phyloP scores from a whole-genome alignment of 1,140 invertebrate species.

The Drosophila melanica region DNA sequence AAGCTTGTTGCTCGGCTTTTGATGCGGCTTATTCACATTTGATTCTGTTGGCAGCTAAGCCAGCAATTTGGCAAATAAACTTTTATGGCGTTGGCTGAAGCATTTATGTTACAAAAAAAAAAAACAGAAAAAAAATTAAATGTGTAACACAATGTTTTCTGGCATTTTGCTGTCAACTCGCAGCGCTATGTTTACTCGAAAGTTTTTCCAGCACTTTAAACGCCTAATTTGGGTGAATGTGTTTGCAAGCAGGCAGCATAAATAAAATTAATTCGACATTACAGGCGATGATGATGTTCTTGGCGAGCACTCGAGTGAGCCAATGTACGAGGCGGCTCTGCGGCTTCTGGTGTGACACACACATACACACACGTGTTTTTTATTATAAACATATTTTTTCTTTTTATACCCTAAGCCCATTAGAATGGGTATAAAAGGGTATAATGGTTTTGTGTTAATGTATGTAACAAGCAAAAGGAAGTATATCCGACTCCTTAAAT shows the following conservation, averaged over 20 bases:
- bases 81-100: slow-evolving; percentile 52
- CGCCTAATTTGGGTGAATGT: slow-evolving; percentile 33
- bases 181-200: background rate
- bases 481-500: too few species aligned
- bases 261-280: slow-evolving; percentile 50
- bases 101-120: slow-evolving; percentile 59
- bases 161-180: slow-evolving; percentile 17
- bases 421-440: too few species aligned
- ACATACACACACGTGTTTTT: background rate
- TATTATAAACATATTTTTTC: background rate
- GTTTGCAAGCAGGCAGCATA: slow-evolving; percentile 8
- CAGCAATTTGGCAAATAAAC: slow-evolving; percentile 73
- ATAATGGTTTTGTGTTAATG: too few species aligned
- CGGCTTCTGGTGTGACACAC: slow-evolving; percentile 13
- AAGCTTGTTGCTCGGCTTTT: background rate
- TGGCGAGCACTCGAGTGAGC: slow-evolving; percentile 3
- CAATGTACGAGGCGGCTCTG: background rate
- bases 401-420: too few species aligned
- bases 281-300: slow-evolving; percentile 36
- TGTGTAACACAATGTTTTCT: slow-evolving; percentile 51
- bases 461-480: too few species aligned
- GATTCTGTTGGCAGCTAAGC: slow-evolving; percentile 45
- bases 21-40: slow-evolving; percentile 19
- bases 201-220: slow-evolving; percentile 38
- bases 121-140: slow-evolving; percentile 58